A percentile compares a stretch with the other conserved stretches of the same genome.
phyloP scores from a whole-genome alignment of 2,888 invertebrate genomes.

The Bruchidius siliquastri region DNA sequence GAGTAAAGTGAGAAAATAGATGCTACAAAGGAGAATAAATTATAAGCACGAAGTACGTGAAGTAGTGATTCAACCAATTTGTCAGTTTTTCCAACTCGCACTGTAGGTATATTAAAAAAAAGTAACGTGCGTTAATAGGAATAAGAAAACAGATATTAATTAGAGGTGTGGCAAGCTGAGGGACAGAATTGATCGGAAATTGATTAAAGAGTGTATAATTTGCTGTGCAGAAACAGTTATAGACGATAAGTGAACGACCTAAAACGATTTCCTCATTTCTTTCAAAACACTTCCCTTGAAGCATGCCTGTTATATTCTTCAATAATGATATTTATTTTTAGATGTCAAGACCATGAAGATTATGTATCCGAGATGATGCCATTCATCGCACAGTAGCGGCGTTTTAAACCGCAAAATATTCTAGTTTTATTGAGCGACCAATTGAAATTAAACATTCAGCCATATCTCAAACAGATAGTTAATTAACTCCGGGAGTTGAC shows the following conservation, averaged over 20 bases:
- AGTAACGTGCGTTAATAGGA: neutral
- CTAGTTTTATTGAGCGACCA: too few species aligned
- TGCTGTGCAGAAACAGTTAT: neutral
- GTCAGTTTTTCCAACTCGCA: too few species aligned
- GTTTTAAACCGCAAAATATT: neutral
- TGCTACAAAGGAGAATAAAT: too few species aligned
- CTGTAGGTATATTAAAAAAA: neutral
- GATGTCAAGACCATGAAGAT: neutral
- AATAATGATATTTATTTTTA: neutral
- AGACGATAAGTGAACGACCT: neutral
- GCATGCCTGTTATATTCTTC: neutral
- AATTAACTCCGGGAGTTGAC: too few species aligned
- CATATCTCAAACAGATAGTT: too few species aligned
- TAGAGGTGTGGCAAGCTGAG: neutral
- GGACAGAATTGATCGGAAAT: neutral
- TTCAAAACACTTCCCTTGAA: neutral
- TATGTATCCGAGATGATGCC: neutral
- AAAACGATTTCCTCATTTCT: neutral
- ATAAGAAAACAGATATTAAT: neutral
- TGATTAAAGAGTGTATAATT: neutral
- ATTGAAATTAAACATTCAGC: too few species aligned
- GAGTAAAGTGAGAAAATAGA: too few species aligned
- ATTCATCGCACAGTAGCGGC: neutral
- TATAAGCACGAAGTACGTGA: too few species aligned
- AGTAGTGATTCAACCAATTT: too few species aligned